These are phyloP conservation scores for Lytechinus pictus DNA, from an alignment of 35 echinoderm and acorn worm genomes.

Conservation along the genomic window DNA sequence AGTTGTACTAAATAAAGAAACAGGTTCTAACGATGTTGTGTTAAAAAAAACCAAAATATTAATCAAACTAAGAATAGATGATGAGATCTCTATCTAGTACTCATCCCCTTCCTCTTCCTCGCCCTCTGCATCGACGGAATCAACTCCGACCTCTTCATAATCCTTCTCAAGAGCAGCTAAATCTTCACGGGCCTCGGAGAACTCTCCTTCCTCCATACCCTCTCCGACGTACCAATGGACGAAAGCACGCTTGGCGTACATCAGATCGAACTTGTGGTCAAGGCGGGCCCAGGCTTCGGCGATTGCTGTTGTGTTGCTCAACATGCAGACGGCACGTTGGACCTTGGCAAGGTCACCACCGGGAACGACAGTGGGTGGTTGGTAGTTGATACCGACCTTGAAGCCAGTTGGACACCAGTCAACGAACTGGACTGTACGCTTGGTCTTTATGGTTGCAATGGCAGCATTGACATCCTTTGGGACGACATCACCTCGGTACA, in stretches of 20 bases:
- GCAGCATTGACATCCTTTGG: constrained; percentile 42
- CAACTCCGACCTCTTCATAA: no score
- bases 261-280: constrained; percentile 90
- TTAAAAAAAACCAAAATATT: no score
- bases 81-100: neutral
- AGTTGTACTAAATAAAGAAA: no score
- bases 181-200: no score
- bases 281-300: constrained; percentile 91
- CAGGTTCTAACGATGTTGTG: no score
- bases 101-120: constrained; percentile 15
- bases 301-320: constrained; percentile 91
- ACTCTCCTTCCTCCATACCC: constrained; percentile 26
- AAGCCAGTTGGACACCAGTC: no score
- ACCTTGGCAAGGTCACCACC: no score
- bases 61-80: no score
- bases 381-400: no score
- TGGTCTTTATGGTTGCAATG: constrained; percentile 66
- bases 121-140: neutral
- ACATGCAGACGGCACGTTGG: constrained; percentile 25
- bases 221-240: constrained; percentile 91
- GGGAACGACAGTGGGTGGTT: no score
- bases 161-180: no score
- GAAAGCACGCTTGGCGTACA: constrained; percentile 89
- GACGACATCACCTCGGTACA: constrained; percentile 45
- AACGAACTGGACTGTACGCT: neutral